Evolutionary conservation across 2,113 vertebrate species (phyloP).

Genomic region (Cephalopholis sonnerati): DNA sequence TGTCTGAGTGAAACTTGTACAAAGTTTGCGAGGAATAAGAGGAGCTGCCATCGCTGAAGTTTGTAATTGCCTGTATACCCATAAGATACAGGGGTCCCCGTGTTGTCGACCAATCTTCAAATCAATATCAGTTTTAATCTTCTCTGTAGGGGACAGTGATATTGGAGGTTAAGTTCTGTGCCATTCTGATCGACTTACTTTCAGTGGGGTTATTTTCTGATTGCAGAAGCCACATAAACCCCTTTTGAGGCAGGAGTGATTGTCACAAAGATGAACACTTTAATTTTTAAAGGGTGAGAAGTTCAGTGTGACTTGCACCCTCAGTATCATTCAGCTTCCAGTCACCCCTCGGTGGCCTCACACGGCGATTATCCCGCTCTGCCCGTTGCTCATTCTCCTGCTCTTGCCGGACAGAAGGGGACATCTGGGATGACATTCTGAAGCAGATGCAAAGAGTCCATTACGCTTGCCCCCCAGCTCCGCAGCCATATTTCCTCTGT

Average conservation of each 20-base stretch:
- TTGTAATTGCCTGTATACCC: constrained; percentile 5
- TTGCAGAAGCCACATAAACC: background rate
- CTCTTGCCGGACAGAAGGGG: constrained; percentile 60
- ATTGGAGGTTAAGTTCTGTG: background rate
- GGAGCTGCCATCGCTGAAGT: background rate
- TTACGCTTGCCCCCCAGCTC: constrained; percentile 58
- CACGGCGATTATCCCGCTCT: background rate
- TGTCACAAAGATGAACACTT: constrained; percentile 50
- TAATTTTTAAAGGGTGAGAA: constrained; percentile 44
- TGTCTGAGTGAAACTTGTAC: background rate
- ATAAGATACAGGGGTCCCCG: background rate
- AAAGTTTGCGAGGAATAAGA: background rate
- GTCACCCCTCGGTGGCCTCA: constrained; percentile 15
- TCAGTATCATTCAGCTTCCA: background rate
- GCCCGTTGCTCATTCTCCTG: constrained; percentile 41
- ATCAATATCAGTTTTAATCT: constrained; percentile 46
- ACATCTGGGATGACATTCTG: constrained; percentile 73
- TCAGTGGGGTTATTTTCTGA: constrained; percentile 18
- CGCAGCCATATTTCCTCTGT: constrained; percentile 73
- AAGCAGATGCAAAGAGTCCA: constrained; percentile 78
- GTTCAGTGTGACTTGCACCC: constrained; percentile 1
- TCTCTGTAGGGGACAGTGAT: background rate
- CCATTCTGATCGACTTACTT: background rate
- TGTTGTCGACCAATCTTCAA: constrained; percentile 25
- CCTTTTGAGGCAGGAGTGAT: background rate